Base-by-base conservation (phyloP, 92 coral and sea anemone species). In the Parazoanthus atlanticus region DNA sequence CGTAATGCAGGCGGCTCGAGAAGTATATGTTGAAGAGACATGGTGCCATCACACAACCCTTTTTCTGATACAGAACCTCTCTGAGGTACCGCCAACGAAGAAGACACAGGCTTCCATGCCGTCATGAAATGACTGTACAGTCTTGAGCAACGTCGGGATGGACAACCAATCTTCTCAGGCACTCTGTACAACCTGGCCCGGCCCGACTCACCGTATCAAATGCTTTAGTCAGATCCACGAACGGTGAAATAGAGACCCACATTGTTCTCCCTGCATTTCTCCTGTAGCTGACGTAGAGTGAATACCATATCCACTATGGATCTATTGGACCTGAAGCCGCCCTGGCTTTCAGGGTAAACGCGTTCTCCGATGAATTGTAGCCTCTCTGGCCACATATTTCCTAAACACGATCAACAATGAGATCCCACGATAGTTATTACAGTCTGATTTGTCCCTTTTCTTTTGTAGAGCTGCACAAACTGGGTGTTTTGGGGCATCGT, bases 121-220 rank as follows among this genome's bases (percentile, higher is more conserved):
- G 36, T 84, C 78, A 30, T 84, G 78, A 61, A 84, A 84, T 67
- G 88, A 65, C 34, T 61, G 52, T 26, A 84, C 56, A 28, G 34
- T 67, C 77, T 84, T 84, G 58, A 66, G 74, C 58, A 84, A 64
- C 16, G 52, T 84, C n/a, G n/a, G 19, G 71, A 21, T 56, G 56
- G 76, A 67, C 78, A 84, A 54, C 78, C 54, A 64, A 74, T 28
- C 76, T 84, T 82, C 32, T 23, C 32, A 69, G n/a, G 78, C 6
- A 64, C 58, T 38, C 46, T 75, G 30, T 21, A 75, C 43, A 75
- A n/a, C n/a, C n/a, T n/a, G n/a, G 9, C 52, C 79, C 79, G 8
- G 15, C 79, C 43, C 52, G 28, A 28, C 15, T 75, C 23, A 36
- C 46, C 34, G 46, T 33, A 75, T 36, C 79, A 41, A 32, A 21